Conservation (phyloP, 1,140 invertebrate genomes). For the Berghia stephanieae region DNA sequence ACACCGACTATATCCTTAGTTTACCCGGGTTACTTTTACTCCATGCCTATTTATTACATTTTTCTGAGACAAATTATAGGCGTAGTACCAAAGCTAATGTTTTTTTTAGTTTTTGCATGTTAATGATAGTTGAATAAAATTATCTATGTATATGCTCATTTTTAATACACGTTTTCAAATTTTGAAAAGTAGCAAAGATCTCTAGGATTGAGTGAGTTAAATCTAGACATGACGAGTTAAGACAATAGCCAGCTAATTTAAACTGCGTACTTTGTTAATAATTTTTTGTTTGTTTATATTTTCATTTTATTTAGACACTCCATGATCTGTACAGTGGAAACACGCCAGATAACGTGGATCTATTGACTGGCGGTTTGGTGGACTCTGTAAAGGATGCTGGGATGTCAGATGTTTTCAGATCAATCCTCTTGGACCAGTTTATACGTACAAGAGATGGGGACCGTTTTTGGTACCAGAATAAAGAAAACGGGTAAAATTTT, state of each 20-base stretch:
- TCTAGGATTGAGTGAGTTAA: not conserved
- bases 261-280: no score
- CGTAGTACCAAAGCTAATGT: no score
- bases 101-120: no score
- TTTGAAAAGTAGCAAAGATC: no score
- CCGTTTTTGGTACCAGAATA: conserved; percentile 98
- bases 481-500: conserved; percentile 59
- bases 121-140: no score
- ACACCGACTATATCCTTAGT: no score
- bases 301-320: not conserved
- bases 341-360: conserved; percentile 71
- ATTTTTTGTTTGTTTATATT: no score
- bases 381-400: conserved; percentile 77
- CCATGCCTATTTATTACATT: no score
- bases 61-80: no score
- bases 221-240: not conserved
- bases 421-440: conserved; percentile 95
- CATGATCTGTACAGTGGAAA: conserved; percentile 18
- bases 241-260: not conserved
- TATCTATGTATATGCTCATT: no score
- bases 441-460: conserved; percentile 89
- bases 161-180: no score
- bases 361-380: conserved; percentile 96
- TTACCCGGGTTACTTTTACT: no score
- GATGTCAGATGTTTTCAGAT: conserved; percentile 82